phyloP scores from a whole-genome alignment of 2,113 vertebrate species.

The Brachirus orientalis region DNA sequence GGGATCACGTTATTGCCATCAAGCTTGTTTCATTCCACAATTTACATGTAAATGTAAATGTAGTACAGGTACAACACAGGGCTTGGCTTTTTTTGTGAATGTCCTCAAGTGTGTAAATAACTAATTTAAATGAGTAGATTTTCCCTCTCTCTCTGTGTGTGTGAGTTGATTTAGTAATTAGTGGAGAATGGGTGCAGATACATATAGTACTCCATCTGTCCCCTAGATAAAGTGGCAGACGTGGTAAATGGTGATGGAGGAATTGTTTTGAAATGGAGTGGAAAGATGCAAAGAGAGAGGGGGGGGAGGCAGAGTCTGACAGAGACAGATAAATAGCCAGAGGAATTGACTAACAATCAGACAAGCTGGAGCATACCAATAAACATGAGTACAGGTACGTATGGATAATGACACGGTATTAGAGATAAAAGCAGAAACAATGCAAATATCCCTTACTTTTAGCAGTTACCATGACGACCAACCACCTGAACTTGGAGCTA shows the following conservation, averaged over 20 bases:
- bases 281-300: slow-evolving; percentile 13
- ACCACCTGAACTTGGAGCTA: slow-evolving; percentile 79
- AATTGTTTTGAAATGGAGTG: slow-evolving; percentile 6
- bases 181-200: slow-evolving; percentile 33
- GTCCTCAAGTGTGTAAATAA: slow-evolving; percentile 35
- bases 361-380: slow-evolving; percentile 43
- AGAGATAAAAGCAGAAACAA: slow-evolving; percentile 76
- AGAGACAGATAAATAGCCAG: slow-evolving; percentile 34
- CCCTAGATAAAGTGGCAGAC: slow-evolving; percentile 44
- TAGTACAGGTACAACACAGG: slow-evolving; percentile 5
- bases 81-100: background rate
- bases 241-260: slow-evolving; percentile 42
- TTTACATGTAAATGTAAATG: slow-evolving; percentile 54
- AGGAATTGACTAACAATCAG: slow-evolving; percentile 60
- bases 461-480: slow-evolving; percentile 81
- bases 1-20: slow-evolving; percentile 42
- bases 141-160: background rate
- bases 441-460: slow-evolving; percentile 66
- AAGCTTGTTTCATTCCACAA: slow-evolving; percentile 34
- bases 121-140: slow-evolving; percentile 12
- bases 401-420: slow-evolving; percentile 65
- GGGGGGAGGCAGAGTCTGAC: slow-evolving; percentile 13
- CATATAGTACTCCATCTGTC: slow-evolving; percentile 46
- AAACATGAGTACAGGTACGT: slow-evolving; percentile 57
- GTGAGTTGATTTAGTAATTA: slow-evolving; percentile 24